Conservation (phyloP, 2,113 vertebrate genomes). For the Galemys pyrenaicus region DNA sequence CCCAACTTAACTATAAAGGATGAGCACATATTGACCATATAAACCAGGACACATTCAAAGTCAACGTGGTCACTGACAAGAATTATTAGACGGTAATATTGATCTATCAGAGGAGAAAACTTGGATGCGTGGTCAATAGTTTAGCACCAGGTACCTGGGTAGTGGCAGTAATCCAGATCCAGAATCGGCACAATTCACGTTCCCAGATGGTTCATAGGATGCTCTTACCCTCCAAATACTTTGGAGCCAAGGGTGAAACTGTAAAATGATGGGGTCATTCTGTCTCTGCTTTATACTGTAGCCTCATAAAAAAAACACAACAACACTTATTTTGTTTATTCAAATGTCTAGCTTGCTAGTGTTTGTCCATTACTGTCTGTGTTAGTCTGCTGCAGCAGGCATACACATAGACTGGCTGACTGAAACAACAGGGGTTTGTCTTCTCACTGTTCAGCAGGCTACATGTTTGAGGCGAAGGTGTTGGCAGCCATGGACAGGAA, state of each 20-base stretch:
- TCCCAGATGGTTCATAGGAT: neutral
- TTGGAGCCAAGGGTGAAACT: neutral
- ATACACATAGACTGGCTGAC: neutral
- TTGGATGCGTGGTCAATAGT: neutral
- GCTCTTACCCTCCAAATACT: neutral
- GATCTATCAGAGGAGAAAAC: neutral
- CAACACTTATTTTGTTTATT: neutral
- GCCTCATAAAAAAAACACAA: neutral
- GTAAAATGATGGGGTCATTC: neutral
- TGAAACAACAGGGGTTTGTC: neutral
- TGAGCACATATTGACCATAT: neutral
- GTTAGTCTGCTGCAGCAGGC: neutral
- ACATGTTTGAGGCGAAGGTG: neutral
- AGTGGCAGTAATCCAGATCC: neutral
- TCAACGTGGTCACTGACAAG: neutral
- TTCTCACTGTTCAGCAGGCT: neutral
- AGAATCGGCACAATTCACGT: neutral
- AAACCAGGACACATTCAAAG: conserved; percentile 9
- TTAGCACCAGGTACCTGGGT: neutral
- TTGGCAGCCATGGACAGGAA: neutral
- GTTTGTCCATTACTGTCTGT: neutral
- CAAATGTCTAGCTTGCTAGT: neutral
- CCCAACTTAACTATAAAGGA: neutral
- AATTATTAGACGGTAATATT: neutral
- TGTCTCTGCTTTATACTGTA: neutral